Conservation (phyloP, 2,888 invertebrate species). For the Cantharis rufa region DNA sequence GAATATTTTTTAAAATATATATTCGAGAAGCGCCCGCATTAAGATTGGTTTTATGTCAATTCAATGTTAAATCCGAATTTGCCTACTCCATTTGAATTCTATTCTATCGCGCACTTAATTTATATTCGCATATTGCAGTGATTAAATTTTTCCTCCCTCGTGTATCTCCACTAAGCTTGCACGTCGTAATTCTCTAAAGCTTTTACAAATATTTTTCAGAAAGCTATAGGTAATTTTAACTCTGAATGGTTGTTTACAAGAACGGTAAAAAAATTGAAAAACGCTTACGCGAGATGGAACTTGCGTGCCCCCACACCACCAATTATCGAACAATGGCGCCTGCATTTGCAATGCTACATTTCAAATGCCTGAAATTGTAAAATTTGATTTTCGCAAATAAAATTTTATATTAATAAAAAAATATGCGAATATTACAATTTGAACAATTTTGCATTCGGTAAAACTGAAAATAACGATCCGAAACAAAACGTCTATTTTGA, state of each 20-base stretch:
- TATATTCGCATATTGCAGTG: conserved; percentile 27
- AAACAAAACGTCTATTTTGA: neutral
- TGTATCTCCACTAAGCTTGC: neutral
- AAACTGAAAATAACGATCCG: no score
- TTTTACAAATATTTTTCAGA: neutral
- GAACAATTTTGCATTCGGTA: no score
- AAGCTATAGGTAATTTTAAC: neutral
- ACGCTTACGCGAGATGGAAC: neutral
- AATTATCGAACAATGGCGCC: neutral
- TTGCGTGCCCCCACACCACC: neutral
- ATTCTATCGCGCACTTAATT: conserved; percentile 22
- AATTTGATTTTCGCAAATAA: neutral
- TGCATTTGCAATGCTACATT: neutral
- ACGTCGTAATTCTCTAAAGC: neutral
- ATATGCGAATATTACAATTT: no score
- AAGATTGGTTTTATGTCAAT: conserved; percentile 17
- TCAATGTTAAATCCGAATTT: conserved; percentile 20
- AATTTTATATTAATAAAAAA: neutral
- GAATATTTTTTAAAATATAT: conserved; percentile 9
- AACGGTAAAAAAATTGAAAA: neutral
- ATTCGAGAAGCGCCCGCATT: conserved; percentile 19
- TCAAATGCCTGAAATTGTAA: neutral
- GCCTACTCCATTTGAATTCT: conserved; percentile 22
- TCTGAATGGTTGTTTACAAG: conserved; percentile 7
- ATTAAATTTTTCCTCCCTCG: conserved; percentile 17